phyloP scores from a whole-genome alignment of 2,113 vertebrate genomes.

The Vulpes vulpes region DNA sequence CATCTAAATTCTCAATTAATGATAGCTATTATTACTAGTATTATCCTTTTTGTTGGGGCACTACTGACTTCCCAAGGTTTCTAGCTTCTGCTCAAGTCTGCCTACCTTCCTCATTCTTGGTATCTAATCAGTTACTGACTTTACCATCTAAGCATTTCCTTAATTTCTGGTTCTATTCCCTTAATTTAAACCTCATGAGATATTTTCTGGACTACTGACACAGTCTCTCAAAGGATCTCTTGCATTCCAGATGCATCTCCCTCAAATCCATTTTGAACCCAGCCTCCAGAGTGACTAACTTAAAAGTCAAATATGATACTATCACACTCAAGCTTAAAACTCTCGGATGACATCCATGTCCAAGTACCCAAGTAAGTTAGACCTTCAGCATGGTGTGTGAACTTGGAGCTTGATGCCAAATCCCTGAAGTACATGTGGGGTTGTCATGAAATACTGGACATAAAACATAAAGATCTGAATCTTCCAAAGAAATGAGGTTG shows the following conservation, averaged over 20 bases:
- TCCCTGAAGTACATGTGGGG: neutral
- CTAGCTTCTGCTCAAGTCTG: no score
- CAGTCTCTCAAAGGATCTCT: neutral
- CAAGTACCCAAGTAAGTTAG: neutral
- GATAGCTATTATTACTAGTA: neutral
- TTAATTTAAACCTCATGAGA: neutral
- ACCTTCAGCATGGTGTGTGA: neutral
- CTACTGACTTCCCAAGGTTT: neutral
- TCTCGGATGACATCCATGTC: neutral
- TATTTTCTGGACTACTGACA: neutral
- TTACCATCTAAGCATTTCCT: conserved; percentile 6
- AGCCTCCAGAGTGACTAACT: neutral
- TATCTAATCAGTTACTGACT: neutral
- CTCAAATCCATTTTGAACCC: neutral
- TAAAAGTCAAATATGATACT: neutral
- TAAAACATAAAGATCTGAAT: neutral
- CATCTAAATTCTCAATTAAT: neutral
- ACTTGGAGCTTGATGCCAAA: neutral
- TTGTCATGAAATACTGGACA: neutral
- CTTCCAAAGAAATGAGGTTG: neutral
- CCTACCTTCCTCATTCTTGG: neutral
- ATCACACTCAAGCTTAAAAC: neutral
- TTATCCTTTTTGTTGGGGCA: neutral
- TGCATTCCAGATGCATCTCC: neutral
- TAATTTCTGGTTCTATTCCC: neutral